A percentile compares a stretch with the other conserved stretches of the same genome.
Conservation (phyloP, 2,797 vertebrate genomes). For the Esox lucius region DNA sequence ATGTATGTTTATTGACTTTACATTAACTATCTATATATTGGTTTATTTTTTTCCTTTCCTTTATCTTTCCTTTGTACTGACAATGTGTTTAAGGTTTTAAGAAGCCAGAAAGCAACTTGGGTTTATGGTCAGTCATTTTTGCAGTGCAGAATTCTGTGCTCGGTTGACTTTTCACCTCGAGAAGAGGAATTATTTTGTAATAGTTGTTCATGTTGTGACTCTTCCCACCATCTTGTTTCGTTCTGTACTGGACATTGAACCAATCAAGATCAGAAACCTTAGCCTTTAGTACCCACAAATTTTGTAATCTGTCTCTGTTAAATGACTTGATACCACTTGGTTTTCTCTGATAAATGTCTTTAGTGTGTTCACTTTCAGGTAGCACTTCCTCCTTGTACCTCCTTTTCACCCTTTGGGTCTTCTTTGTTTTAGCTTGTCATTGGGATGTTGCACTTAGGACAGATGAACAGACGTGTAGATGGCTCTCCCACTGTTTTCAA, state of each 20-base stretch:
- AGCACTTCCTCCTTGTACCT: conserved; percentile 37
- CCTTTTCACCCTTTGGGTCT: conserved; percentile 51
- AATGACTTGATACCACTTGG: conserved; percentile 36
- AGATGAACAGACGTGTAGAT: conserved; percentile 57
- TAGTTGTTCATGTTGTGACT: conserved; percentile 56
- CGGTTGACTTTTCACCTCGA: conserved; percentile 35
- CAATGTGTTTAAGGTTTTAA: conserved; percentile 33
- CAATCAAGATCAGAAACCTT: conserved; percentile 66
- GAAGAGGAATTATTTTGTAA: background rate
- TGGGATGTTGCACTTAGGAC: conserved; percentile 68
- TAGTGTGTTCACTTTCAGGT: conserved; percentile 52
- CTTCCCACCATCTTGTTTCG: conserved; percentile 65
- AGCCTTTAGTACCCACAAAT: conserved; percentile 56
- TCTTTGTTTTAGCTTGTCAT: conserved; percentile 68
- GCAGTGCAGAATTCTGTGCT: conserved; percentile 58
- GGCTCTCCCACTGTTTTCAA: conserved; percentile 38
- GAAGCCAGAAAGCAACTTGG: conserved; percentile 56
- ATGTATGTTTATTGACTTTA: conserved; percentile 53
- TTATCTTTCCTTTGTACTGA: conserved; percentile 46
- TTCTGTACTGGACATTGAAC: conserved; percentile 73
- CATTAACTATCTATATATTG: conserved; percentile 55
- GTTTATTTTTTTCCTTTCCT: conserved; percentile 43
- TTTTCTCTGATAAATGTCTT: conserved; percentile 46
- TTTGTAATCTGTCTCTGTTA: conserved; percentile 41
- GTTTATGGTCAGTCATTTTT: conserved; percentile 52